A percentile compares a stretch with the other conserved stretches of the same genome.
These are phyloP conservation scores for Aporrectodea caliginosa DNA, from an alignment of 1,140 invertebrate species.

Conservation along the genomic window DNA sequence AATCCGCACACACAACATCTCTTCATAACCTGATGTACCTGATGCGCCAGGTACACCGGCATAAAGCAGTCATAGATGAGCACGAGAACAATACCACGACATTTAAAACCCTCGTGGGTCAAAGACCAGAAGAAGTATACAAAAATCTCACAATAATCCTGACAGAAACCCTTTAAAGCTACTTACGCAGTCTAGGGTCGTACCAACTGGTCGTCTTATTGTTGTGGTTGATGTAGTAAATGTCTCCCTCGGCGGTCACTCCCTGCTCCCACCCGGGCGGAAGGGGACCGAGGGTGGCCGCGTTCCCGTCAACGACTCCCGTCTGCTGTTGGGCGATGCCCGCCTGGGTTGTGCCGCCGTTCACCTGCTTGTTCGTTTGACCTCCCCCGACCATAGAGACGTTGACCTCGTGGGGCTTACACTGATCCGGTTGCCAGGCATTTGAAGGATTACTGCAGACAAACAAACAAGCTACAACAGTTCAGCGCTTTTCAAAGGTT, in stretches of 20 bases:
- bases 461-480: no score
- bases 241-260: conserved; percentile 83
- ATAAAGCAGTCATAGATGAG: no score
- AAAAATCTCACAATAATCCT: no score
- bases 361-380: neutral
- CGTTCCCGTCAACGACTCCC: neutral
- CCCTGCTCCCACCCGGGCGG: conserved; percentile 94
- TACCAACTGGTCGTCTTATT: conserved; percentile 54
- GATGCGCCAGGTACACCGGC: no score
- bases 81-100: no score
- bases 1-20: no score
- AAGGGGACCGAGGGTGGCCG: conserved; percentile 60
- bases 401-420: neutral
- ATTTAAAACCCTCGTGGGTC: no score
- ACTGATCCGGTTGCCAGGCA: neutral
- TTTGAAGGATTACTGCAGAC: neutral
- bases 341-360: neutral
- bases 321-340: neutral
- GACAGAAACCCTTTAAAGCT: no score
- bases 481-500: no score
- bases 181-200: conserved; percentile 53
- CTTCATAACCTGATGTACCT: no score
- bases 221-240: conserved; percentile 83
- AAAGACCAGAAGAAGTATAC: no score
- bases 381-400: neutral